Base-by-base conservation (phyloP, 2,888 invertebrate species). In the Drosophila demipolita region DNA sequence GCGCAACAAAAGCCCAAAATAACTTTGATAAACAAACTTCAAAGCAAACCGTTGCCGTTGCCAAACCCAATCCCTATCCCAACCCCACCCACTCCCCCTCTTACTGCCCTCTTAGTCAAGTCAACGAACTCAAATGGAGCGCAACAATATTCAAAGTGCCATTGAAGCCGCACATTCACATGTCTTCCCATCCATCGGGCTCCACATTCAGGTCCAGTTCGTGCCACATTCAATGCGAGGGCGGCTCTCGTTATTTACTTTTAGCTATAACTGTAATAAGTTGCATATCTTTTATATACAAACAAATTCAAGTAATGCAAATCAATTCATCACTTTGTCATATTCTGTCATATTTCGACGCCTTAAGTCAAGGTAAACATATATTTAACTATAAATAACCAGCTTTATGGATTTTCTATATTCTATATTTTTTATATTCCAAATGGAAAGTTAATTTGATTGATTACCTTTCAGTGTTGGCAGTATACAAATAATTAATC, bases 131-230 rank as follows among this genome's bases (percentile, higher is more conserved):
- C 79, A 85, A 85, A 85, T 88, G 72, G 89, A 88, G 83, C 83
- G 77, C 74, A 78, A 85, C 89, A 86, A 88, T 88, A 85, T 85
- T 85, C 85, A 85, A 85, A 85, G 82, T 85, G 84, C 87, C 87
- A 88, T 88, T 85, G 86, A 76, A 82, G 80, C 83, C 86, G 59
- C 78, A 72, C 67, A 82, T 78, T 70, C 86, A 78, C 88, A 88
- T 85, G 86, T 76, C 80, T 66, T 68, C 61, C 67, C 60, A 75
- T 74, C 58, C 54, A 7, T 12, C 26, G 36, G 26, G 36, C n/a
- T 45, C 20, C 45, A 45, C 20, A 15, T 45, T n/a, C 54, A 66
- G 75, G 85, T 74, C 77, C 79, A 83, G 67, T 82, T 84, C 83
- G 87, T 83, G 85, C 79, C 75, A 71, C 77, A 76, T 82, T 76